Conservation (phyloP, 2,797 vertebrate species). For the Enteromius paludinosus region DNA sequence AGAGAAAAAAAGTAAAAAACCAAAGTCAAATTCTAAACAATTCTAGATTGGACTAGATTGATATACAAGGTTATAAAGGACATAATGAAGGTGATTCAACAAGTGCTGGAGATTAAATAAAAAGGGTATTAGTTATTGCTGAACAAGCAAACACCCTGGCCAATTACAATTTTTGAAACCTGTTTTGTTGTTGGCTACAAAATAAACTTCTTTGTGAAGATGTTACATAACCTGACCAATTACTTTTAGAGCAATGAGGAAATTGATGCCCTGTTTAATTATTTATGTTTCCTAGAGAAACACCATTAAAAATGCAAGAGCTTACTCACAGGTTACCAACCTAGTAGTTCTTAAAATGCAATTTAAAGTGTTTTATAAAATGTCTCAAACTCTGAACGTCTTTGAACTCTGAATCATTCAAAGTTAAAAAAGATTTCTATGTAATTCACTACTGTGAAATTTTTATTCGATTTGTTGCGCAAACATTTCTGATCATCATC, state of each 20-base stretch:
- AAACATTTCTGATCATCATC: neutral
- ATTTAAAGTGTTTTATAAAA: neutral
- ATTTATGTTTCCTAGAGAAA: slow-evolving; percentile 60
- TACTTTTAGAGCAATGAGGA: slow-evolving; percentile 44
- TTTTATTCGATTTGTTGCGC: neutral
- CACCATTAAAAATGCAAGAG: slow-evolving; percentile 61
- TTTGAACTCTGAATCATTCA: neutral
- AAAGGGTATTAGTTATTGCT: neutral
- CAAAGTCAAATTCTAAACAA: slow-evolving; percentile 1
- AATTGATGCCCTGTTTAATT: slow-evolving; percentile 60
- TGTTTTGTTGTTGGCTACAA: neutral
- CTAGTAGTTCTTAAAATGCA: neutral
- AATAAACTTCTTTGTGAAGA: slow-evolving; percentile 15
- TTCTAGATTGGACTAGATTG: neutral
- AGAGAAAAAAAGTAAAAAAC: neutral
- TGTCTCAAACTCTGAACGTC: too few species aligned
- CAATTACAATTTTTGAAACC: neutral
- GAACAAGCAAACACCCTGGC: neutral
- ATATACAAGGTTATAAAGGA: neutral
- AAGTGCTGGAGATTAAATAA: neutral
- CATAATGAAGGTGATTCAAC: neutral
- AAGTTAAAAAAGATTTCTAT: neutral
- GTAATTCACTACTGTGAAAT: neutral
- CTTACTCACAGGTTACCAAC: neutral
- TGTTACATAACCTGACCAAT: slow-evolving; percentile 43